phyloP scores from a whole-genome alignment of 2,797 vertebrate genomes.

The Ataeniobius toweri region DNA sequence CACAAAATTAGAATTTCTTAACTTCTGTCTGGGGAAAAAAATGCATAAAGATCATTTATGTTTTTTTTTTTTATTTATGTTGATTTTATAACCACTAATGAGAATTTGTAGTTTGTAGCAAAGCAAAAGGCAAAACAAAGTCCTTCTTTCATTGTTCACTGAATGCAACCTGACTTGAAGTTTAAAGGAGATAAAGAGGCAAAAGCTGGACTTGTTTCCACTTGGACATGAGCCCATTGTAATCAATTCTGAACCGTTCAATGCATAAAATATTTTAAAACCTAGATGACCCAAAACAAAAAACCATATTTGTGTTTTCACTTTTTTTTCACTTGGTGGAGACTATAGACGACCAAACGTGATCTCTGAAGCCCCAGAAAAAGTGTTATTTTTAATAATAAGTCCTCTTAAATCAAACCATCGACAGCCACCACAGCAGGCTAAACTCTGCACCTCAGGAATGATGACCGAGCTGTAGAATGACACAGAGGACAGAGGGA shows the following conservation, averaged over 20 bases:
- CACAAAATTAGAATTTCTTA: background rate
- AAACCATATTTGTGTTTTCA: background rate
- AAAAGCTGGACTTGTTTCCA: background rate
- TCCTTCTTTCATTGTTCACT: background rate
- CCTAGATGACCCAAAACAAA: background rate
- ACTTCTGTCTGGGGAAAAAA: constrained; percentile 8
- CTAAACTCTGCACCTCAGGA: constrained; percentile 13
- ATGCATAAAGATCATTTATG: background rate
- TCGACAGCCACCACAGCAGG: constrained; percentile 15
- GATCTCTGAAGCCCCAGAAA: background rate
- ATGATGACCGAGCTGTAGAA: constrained; percentile 3
- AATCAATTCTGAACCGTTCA: background rate
- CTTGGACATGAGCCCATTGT: background rate
- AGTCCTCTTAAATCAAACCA: constrained; percentile 12
- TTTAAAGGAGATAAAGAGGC: constrained; percentile 2
- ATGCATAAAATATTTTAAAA: constrained; percentile 1
- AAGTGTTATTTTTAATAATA: background rate
- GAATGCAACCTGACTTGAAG: constrained; percentile 2
- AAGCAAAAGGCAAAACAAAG: background rate
- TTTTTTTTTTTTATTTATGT: background rate
- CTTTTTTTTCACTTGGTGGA: background rate
- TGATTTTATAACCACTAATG: background rate
- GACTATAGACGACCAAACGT: background rate
- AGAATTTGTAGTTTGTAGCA: background rate
- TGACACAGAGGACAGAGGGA: background rate